phyloP scores from a whole-genome alignment of 1,140 invertebrate species.

The Megalopta genalis region DNA sequence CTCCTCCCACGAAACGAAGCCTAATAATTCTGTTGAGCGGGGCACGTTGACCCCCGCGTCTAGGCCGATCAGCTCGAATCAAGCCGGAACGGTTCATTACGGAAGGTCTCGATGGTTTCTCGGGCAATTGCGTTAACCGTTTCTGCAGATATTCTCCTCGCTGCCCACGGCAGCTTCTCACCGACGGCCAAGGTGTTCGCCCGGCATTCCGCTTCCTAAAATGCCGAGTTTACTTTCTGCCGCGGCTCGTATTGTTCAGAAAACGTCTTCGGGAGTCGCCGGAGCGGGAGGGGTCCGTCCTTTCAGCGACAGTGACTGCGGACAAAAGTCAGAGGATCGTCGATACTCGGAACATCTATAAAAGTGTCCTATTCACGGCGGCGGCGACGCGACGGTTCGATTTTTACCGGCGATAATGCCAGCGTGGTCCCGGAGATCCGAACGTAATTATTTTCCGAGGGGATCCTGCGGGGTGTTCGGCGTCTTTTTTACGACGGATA shows the following conservation, averaged over 20 bases:
- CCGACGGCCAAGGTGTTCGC: too few relatives aligned
- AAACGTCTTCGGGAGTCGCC: background rate
- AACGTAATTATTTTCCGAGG: conserved; percentile 49
- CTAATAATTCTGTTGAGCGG: background rate
- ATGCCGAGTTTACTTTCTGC: background rate
- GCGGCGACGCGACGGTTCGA: conserved; percentile 23
- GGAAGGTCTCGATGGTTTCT: too few relatives aligned
- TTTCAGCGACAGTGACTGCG: conserved; percentile 7
- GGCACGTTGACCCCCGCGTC: background rate
- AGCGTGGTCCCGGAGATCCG: conserved; percentile 26
- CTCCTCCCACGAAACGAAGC: background rate
- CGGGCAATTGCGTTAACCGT: too few relatives aligned
- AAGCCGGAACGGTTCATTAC: too few relatives aligned
- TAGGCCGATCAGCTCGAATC: background rate
- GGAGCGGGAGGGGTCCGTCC: background rate
- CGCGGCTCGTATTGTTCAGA: background rate
- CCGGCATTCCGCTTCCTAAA: background rate
- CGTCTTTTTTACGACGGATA: conserved; percentile 44
- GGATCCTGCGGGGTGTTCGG: conserved; percentile 24
- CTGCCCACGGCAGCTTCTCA: too few relatives aligned
- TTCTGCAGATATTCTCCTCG: too few relatives aligned
- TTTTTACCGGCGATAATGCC: conserved; percentile 50
- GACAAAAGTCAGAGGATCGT: conserved; percentile 13
- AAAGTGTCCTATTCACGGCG: conserved; percentile 33
- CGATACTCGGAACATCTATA: conserved; percentile 27